Base-by-base conservation (phyloP, 1,140 invertebrate genomes). In the Asobara japonica region DNA sequence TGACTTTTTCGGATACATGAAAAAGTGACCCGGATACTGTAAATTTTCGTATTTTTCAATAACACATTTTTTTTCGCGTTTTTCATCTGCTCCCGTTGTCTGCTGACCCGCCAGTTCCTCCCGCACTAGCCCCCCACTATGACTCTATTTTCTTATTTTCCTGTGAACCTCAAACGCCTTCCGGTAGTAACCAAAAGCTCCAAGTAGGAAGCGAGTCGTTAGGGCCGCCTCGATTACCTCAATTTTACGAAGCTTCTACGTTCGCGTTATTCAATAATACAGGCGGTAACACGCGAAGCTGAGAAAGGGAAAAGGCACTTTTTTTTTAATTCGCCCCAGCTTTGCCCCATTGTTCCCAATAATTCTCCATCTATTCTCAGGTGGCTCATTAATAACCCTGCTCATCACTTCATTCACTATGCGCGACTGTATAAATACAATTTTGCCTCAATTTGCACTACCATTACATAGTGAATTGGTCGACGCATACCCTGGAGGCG, bases 171-270 rank as follows among this genome's bases (percentile, higher is more conserved):
- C 29, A 5, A 62, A 31, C 11, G 65, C 18, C 51, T 27, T 48
- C 66, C 67, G 65, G 48, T 62, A 68, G 72, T 71, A 77, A 77
- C 74, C 65, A 77, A 75, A 72, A 74, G 74, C 73, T 62, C 27
- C 72, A 83, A 85, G 83, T 82, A 84, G 82, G 83, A 84, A 84
- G 76, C 77, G 74, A 82, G 79, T 84, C 78, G 80, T 84, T 84
- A 84, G 76, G 64, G 70, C 76, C 74, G 80, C 71, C 77, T 75
- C 76, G 74, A 83, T 82, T 83, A 78, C 79, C 76, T 77, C 78
- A 82, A 83, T 82, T 84, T 82, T 76, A 74, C 74, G 75, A 79
- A 80, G 60, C 60, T 62, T 62, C 13, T 31, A 31, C 27, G 60
- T 62, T 62, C 60, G 29, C n/a, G 29, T 62, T 62, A 62, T 62